A percentile compares a stretch with the other conserved stretches of the same genome.
Conservation (phyloP, 2,797 vertebrate species). For the Aphelocoma californica region DNA sequence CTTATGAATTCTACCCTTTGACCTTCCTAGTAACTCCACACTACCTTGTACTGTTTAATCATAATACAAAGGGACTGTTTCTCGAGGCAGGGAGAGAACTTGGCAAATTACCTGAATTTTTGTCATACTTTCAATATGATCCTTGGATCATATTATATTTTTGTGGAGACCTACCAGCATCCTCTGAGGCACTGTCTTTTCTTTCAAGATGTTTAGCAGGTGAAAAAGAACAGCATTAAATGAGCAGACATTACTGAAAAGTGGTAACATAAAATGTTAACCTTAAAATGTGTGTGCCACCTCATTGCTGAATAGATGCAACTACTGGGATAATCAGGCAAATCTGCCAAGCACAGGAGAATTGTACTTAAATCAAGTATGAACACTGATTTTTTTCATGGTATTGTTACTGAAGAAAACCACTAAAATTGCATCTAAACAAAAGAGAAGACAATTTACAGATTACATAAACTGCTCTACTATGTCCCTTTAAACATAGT, state of each 20-base stretch:
- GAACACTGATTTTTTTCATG: neutral
- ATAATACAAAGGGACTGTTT: neutral
- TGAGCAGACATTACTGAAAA: neutral
- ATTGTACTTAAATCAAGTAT: neutral
- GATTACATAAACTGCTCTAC: neutral
- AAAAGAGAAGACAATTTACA: neutral
- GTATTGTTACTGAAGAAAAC: neutral
- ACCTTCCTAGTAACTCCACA: neutral
- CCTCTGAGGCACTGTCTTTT: neutral
- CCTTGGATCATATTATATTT: neutral
- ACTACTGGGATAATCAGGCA: neutral
- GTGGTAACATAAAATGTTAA: neutral
- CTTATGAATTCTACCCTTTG: neutral
- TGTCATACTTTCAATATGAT: neutral
- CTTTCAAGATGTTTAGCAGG: neutral
- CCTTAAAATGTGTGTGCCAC: neutral
- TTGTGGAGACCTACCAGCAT: neutral
- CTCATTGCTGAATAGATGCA: neutral
- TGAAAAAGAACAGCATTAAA: neutral
- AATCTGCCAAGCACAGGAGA: neutral
- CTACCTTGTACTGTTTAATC: neutral
- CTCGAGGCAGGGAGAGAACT: neutral
- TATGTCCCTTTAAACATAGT: neutral
- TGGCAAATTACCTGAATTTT: neutral
- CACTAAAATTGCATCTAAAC: neutral